Base-by-base conservation (phyloP, 2,113 vertebrate species). In the Ursus arctos region DNA sequence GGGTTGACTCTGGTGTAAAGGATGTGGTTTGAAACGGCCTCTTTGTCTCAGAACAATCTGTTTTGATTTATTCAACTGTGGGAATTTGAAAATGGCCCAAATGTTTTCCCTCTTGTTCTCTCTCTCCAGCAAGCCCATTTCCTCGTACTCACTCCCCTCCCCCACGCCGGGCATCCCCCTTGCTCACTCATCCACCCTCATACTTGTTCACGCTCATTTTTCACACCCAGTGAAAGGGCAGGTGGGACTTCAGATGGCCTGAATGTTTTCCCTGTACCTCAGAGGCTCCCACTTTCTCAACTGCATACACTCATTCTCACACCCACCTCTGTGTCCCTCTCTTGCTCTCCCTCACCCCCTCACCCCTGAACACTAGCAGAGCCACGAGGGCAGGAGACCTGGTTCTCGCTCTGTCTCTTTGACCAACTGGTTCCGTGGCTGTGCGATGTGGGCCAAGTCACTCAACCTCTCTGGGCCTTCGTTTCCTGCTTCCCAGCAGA, bases 11-110 rank as follows among this genome's bases (percentile, higher is more conserved):
- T 33, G 80, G 74, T 47, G 2, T 63, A 33, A 36, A 94, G 93
- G 91, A 51, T 95, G 95, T 90, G 95, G 88, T 91, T 36, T 49
- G 88, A 90, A 90, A 92, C 11, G 47, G 72, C 47, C 72, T 69
- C 55, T 95, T 81, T 33, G 94, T 88, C 51, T 95, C 53, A 22
- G 49, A 59, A 59, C 95, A 95, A 40, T 97, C 96, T 93, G 89
- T 95, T 88, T 91, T 91, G 88, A 88, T 92, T 96, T 96, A 95
- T 72, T 85, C 36, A 26, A 93, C 89, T 77, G 94, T 95, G 96
- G 92, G 95, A 94, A 96, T 82, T 74, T 92, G 84, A 92, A 76
- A 85, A 77, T 0, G 33, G 71, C 88, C 91, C 92, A 80, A 33
- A 26, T 82, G 47, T n/a, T 65, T 79, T 81, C 49, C 71, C 31